Percentiles rank a stretch among this genome's conserved stretches.
Conservation (phyloP, 1,140 invertebrate species). For the Cydia splendana region DNA sequence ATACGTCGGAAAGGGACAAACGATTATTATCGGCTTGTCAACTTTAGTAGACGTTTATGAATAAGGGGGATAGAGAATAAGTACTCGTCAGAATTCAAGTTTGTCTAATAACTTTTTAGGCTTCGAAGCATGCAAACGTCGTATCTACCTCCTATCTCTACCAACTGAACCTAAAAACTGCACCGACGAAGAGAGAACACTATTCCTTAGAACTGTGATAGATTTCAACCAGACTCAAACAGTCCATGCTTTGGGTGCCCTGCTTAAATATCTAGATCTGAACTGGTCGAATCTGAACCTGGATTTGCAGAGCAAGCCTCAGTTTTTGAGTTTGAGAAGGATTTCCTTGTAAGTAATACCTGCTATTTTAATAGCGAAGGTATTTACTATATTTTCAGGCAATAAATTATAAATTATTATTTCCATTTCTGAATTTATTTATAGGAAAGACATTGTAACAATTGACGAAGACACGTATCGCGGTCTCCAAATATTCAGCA, state of each 20-base stretch:
- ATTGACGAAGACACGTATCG: constrained; percentile 87
- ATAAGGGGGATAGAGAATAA: too few relatives aligned
- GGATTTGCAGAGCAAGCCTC: constrained; percentile 79
- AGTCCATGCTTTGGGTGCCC: constrained; percentile 86
- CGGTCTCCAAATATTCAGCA: constrained; percentile 88
- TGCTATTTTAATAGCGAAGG: too few relatives aligned
- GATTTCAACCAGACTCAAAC: constrained; percentile 84
- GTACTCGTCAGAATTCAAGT: neutral
- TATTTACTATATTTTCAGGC: too few relatives aligned
- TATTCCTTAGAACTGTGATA: constrained; percentile 85
- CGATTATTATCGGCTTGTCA: too few relatives aligned
- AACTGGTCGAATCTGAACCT: constrained; percentile 81
- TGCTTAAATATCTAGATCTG: constrained; percentile 87
- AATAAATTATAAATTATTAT: too few relatives aligned
- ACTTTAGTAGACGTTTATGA: too few relatives aligned
- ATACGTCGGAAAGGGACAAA: too few relatives aligned
- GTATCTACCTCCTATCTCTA: constrained; percentile 82
- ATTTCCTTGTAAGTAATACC: constrained; percentile 82
- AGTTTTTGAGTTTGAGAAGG: constrained; percentile 82
- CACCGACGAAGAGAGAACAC: constrained; percentile 81
- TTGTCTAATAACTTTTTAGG: constrained; percentile 61
- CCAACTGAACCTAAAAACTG: constrained; percentile 81
- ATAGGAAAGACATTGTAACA: constrained; percentile 84
- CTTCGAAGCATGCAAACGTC: constrained; percentile 82
- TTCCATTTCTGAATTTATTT: neutral